Base-by-base conservation (phyloP, 2,888 invertebrate species). In the Drosophila lacicola region DNA sequence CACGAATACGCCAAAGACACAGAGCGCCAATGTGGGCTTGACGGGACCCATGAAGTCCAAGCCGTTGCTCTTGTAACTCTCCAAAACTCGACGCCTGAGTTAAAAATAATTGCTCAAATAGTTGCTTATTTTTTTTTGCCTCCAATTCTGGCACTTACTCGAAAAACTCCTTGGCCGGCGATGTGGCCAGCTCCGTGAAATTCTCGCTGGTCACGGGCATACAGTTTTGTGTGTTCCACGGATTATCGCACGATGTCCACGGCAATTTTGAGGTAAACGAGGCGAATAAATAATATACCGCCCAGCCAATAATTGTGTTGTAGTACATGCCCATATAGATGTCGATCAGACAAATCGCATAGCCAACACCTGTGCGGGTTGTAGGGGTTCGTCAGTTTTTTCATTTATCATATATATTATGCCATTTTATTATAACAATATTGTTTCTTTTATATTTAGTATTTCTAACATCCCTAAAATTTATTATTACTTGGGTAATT, bases 281-380 rank as follows among this genome's bases (percentile, higher is more conserved):
- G 13, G 96, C 96, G 83, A 97, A 94, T 78, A 97, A 94, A 93
- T 97, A 98, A 93, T 97, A 98, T 57, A 98, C 96, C 46, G 98
- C 98, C 97, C 98, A 98, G 49, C 98, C 97, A 90, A 98, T 98
- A 92, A 98, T 97, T 51, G 98, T 98, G 93, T 98, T 98, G 94
- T 98, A 98, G 93, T 98, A 98, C 96, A 98, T 98, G 82, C 97
- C 97, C 95, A 96, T 96, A 94, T 98, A 98, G 91, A 98, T 95
- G 93, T 98, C 98, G 88, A 98, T 97, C 91, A 98, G 95, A 92
- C 98, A 98, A 91, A 98, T 98, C 10, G 98, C 98, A 93, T 98
- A 98, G 57, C 98, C 98, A 56, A 98, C 96, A 79, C 98, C 98
- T 98, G 34, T 17, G n/a, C 4, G 6, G 8, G 25, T 25, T 25